Percentiles rank a stretch among this genome's conserved stretches.
phyloP scores from a whole-genome alignment of 2,113 vertebrate species.

The Peromyscus leucopus region DNA sequence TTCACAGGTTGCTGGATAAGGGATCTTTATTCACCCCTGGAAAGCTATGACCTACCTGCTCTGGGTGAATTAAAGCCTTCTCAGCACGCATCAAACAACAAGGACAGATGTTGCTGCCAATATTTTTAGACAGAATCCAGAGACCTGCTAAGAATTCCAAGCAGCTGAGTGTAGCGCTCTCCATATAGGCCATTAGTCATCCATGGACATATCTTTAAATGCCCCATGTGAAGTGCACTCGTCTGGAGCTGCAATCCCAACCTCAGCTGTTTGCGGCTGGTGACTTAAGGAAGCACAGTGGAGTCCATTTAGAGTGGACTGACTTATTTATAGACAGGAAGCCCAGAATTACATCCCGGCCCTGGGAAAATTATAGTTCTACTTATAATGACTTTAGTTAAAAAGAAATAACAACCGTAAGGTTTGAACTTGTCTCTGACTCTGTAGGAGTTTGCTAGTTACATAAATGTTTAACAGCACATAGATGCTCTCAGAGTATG shows the following conservation, averaged over 20 bases:
- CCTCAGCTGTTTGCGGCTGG: constrained; percentile 76
- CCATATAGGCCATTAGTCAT: constrained; percentile 73
- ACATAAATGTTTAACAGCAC: background rate
- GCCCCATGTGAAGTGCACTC: constrained; percentile 68
- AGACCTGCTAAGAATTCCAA: constrained; percentile 81
- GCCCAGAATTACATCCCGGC: constrained; percentile 76
- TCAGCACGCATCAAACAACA: constrained; percentile 46
- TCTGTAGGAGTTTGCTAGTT: background rate
- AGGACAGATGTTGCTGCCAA: constrained; percentile 82
- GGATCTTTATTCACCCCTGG: constrained; percentile 61
- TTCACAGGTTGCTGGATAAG: constrained; percentile 51
- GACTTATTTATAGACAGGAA: constrained; percentile 79
- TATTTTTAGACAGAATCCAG: constrained; percentile 82
- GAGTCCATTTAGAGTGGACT: constrained; percentile 78
- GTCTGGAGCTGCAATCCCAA: constrained; percentile 54
- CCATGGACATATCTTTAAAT: constrained; percentile 77
- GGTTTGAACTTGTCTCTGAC: constrained; percentile 22
- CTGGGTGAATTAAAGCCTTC: constrained; percentile 62
- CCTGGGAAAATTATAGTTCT: constrained; percentile 78
- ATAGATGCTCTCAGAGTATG: background rate
- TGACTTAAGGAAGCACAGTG: constrained; percentile 70
- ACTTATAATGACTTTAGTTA: constrained; percentile 68
- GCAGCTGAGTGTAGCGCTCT: constrained; percentile 76
- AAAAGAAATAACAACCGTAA: constrained; percentile 53
- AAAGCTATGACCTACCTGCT: constrained; percentile 77